These are phyloP conservation scores for Stomatorhinus walkeri DNA, from an alignment of 2,797 vertebrate species.

Conservation along the genomic window DNA sequence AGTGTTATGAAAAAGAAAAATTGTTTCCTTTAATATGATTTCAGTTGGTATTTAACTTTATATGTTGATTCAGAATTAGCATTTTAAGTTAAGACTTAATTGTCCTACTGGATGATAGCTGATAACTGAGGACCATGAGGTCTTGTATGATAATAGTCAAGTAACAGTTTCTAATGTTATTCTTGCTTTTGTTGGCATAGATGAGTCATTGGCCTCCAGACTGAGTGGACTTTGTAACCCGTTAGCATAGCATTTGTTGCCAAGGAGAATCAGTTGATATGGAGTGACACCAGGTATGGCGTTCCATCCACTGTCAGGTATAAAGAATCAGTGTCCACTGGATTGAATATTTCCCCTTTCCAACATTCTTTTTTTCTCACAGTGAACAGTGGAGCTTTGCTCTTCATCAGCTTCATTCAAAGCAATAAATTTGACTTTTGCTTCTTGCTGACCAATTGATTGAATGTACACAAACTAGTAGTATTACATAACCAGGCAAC, in stretches of 20 bases:
- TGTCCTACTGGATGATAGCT: background rate
- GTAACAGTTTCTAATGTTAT: background rate
- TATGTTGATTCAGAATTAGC: background rate
- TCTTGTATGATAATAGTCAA: background rate
- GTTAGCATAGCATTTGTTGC: background rate
- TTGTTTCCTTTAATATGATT: background rate
- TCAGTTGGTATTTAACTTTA: background rate
- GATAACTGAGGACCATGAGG: background rate
- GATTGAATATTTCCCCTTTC: background rate
- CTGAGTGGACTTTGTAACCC: background rate
- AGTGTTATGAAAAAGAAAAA: background rate
- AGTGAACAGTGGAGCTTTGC: slow-evolving; percentile 1
- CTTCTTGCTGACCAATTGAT: background rate
- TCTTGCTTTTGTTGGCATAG: background rate
- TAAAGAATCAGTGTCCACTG: background rate
- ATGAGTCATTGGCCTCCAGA: background rate
- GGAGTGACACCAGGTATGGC: background rate
- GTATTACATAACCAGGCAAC: background rate
- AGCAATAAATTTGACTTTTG: background rate
- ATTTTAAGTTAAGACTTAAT: background rate
- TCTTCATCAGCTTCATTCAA: background rate
- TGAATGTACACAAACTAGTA: background rate
- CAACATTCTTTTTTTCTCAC: background rate
- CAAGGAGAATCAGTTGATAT: slow-evolving; percentile 3
- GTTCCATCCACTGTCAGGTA: background rate